Base-by-base conservation (phyloP, 2,888 invertebrate genomes). In the Andrena trimmerana region DNA sequence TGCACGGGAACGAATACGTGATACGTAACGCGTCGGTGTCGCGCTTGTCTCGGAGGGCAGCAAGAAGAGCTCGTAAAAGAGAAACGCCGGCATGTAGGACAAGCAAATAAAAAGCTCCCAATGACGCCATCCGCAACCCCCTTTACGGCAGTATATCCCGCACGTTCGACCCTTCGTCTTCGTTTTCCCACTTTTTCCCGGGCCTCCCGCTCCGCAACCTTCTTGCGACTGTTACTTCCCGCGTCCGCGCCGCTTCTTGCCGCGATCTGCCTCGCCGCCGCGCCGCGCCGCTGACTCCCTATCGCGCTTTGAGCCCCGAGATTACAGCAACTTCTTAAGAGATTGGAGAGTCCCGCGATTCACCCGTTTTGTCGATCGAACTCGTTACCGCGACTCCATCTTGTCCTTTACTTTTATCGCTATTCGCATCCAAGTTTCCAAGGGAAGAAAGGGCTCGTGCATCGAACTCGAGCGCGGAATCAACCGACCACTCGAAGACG, bases 51-150 rank as follows among this genome's bases (percentile, higher is more conserved):
- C 82, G 57, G 62, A 74, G 80, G 78, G 70, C 81, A 71, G 77
- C 84, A 88, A 88, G 85, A 86, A 90, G 84, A 59, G 76, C 83
- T 88, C 89, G 86, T 90, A 90, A 89, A 91, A 86, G 84, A 52
- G 84, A 84, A 88, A 85, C 86, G 86, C 72, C 83, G 82, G 88
- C 88, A 86, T 86, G 86, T 86, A 76, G 79, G 86, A 90, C 88
- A 86, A 68, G 83, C 85, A 80, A 84, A 85, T 88, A 90, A 89
- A 91, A 91, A 88, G 82, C 78, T 87, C 86, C 83, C 89, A 86
- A 89, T 88, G 89, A 90, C 84, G 85, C 88, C 81, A 89, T 90
- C 89, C 82, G 83, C 89, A 88, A 88, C 80, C 83, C 88, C 85
- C 90, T 91, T 90, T 88, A 89, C 85, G 84, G 83, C 86, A 84